These are phyloP conservation scores for Cygnus buccinator DNA, from an alignment of 2,113 vertebrate species.

Conservation along the genomic window DNA sequence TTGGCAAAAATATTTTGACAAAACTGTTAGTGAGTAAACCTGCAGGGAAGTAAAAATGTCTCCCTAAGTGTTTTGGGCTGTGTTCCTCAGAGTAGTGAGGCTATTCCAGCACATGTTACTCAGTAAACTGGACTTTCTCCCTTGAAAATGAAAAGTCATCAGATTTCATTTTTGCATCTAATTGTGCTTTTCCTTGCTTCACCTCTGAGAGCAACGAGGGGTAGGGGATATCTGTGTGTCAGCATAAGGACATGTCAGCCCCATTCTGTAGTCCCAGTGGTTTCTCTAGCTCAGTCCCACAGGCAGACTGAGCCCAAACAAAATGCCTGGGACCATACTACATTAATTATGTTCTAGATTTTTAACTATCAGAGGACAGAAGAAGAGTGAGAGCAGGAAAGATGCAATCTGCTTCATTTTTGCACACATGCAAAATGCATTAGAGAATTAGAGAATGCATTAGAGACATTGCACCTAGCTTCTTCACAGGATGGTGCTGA, in stretches of 20 bases:
- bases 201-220: not conserved
- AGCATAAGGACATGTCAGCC: not conserved
- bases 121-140: not conserved
- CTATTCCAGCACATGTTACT: not conserved
- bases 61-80: rapidly evolving
- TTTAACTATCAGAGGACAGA: not conserved
- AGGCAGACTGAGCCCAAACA: not conserved
- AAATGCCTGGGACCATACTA: not conserved
- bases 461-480: not conserved
- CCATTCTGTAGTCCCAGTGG: not conserved
- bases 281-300: not conserved
- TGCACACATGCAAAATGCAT: not conserved
- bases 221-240: not conserved
- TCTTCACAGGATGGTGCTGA: not conserved
- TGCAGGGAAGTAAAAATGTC: not conserved
- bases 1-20: not conserved
- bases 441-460: not conserved
- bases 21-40: not conserved
- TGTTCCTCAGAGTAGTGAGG: not conserved
- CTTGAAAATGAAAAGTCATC: not conserved
- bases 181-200: not conserved
- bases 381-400: not conserved
- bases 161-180: not conserved
- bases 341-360: not conserved
- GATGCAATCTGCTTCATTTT: not conserved